Conservation (phyloP, 1,140 invertebrate species). For the Aricia agestis region DNA sequence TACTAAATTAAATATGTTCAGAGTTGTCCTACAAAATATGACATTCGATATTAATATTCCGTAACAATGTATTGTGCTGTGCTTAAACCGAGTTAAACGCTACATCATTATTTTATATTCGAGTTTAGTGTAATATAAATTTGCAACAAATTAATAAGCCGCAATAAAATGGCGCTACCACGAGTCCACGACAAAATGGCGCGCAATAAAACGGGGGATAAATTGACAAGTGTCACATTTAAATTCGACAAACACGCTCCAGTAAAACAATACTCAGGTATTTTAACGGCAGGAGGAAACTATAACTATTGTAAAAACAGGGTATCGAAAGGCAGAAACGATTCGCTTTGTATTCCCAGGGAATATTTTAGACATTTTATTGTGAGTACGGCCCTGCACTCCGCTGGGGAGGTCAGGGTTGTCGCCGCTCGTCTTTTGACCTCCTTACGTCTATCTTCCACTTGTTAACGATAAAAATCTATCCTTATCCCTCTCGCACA, state of each 20-base stretch:
- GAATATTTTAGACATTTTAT: constrained; percentile 52
- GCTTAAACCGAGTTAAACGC: no score
- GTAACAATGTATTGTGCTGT: no score
- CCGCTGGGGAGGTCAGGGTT: constrained; percentile 67
- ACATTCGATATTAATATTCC: no score
- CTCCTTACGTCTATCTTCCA: constrained; percentile 44
- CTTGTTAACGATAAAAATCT: constrained; percentile 40
- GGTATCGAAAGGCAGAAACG: constrained; percentile 41
- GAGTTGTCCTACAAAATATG: no score
- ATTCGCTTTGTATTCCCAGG: constrained; percentile 33
- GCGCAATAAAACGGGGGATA: constrained; percentile 18
- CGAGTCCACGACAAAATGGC: constrained; percentile 11
- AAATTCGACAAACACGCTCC: constrained; percentile 28
- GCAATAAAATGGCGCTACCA: constrained; percentile 9
- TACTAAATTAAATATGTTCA: no score
- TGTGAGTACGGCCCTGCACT: constrained; percentile 56
- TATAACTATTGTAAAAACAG: constrained; percentile 35
- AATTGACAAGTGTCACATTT: constrained; percentile 25
- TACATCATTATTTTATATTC: no score
- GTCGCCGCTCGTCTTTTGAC: constrained; percentile 71
- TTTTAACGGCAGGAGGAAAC: constrained; percentile 46
- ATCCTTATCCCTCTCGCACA: constrained; percentile 49
- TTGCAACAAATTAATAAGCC: constrained; percentile 13
- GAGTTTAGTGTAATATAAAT: neutral
- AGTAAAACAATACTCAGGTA: constrained; percentile 44